phyloP scores from a whole-genome alignment of 2,888 invertebrate genomes.

The Synergus gifuensis region DNA sequence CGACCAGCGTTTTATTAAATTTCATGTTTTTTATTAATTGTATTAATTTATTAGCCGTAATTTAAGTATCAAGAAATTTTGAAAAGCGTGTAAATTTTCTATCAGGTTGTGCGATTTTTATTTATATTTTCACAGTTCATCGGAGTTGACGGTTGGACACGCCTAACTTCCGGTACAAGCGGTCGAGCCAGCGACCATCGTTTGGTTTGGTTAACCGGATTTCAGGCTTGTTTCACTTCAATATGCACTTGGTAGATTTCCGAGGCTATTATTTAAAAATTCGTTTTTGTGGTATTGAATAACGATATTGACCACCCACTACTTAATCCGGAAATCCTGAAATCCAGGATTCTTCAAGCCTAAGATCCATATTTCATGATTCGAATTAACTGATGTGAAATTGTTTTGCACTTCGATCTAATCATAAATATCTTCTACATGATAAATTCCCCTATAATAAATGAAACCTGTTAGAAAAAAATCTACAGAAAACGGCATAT shows the following conservation, averaged over 20 bases:
- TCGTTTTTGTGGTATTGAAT: neutral
- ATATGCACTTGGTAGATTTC: slow-evolving; percentile 13
- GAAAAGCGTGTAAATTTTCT: neutral
- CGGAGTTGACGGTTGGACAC: slow-evolving; percentile 37
- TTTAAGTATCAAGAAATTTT: neutral
- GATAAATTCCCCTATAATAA: neutral
- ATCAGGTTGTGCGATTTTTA: slow-evolving; percentile 20
- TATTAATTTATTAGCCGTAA: neutral
- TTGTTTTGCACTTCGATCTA: neutral
- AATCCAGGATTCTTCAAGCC: neutral
- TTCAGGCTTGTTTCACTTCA: slow-evolving; percentile 47
- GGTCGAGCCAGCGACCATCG: slow-evolving; percentile 30
- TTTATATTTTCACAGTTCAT: slow-evolving; percentile 32
- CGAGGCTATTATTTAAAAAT: slow-evolving; percentile 3
- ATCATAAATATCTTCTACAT: neutral
- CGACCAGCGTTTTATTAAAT: too few relatives aligned
- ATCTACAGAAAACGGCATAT: neutral
- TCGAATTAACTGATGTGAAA: neutral
- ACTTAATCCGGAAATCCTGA: neutral
- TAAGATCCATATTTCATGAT: neutral
- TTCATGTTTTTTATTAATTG: too few relatives aligned
- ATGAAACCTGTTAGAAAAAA: neutral
- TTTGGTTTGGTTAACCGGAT: slow-evolving; percentile 50
- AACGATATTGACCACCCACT: slow-evolving; percentile 6
- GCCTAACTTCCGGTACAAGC: slow-evolving; percentile 53